Percentiles rank a stretch among this genome's conserved stretches.
These are phyloP conservation scores for Arctia plantaginis DNA, from an alignment of 2,888 invertebrate genomes.

Conservation along the genomic window DNA sequence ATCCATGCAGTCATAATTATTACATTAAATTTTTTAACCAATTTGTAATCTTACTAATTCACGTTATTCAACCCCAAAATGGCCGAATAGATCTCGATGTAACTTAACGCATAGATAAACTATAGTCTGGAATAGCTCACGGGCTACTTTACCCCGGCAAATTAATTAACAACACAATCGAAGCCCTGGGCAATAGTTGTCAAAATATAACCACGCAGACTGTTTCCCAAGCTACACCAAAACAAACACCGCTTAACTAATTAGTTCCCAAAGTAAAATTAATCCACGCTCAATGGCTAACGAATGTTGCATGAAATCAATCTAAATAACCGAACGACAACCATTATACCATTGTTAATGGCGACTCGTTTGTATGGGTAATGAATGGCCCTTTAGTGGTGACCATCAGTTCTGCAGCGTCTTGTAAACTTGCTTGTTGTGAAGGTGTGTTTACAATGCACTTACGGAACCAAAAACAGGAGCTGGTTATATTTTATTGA, in stretches of 20 bases:
- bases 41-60: background rate
- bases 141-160: background rate
- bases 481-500: background rate
- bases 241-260: slow-evolving; percentile 31
- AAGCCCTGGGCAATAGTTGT: background rate
- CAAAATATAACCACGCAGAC: background rate
- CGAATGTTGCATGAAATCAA: slow-evolving; percentile 48
- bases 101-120: background rate
- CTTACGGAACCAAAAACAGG: background rate
- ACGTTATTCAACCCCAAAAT: background rate
- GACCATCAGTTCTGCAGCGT: slow-evolving; percentile 56
- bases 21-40: no score
- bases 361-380: slow-evolving; percentile 60
- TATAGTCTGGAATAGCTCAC: no score
- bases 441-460: slow-evolving; percentile 33
- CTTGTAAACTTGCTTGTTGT: slow-evolving; percentile 44
- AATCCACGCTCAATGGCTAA: slow-evolving; percentile 43
- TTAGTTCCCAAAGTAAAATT: slow-evolving; percentile 45
- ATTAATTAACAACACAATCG: background rate
- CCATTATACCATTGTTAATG: slow-evolving; percentile 61
- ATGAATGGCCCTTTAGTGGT: slow-evolving; percentile 62
- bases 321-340: slow-evolving; percentile 49
- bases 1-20: no score
- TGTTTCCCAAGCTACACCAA: slow-evolving; percentile 12
- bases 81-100: background rate